These are phyloP conservation scores for Acipenser oxyrinchus DNA, from an alignment of 2,797 vertebrate species.

Conservation along the genomic window DNA sequence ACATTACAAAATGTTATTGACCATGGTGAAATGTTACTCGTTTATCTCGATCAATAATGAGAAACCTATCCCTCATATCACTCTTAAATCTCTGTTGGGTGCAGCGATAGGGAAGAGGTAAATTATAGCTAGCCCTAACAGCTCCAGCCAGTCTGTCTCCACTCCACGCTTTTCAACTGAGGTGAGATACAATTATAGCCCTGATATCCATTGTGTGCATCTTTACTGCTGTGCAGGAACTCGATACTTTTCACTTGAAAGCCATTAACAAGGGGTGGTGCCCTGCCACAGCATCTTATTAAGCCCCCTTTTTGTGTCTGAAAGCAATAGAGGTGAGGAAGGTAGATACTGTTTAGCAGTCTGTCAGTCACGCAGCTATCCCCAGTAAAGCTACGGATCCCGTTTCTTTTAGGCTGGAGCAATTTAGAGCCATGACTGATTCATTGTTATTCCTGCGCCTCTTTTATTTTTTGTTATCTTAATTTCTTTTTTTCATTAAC, in stretches of 20 bases:
- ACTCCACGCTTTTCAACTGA: slow-evolving; percentile 47
- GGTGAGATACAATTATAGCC: slow-evolving; percentile 56
- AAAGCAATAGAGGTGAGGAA: not conserved
- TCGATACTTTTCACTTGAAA: slow-evolving; percentile 43
- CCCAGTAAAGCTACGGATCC: too few relatives aligned
- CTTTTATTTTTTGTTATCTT: too few relatives aligned
- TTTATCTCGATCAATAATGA: slow-evolving; percentile 31
- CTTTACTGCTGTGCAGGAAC: slow-evolving; percentile 44
- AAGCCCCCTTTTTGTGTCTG: not conserved
- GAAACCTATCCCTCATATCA: slow-evolving; percentile 32
- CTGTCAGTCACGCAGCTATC: too few relatives aligned
- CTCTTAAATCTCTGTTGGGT: slow-evolving; percentile 34
- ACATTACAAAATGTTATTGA: slow-evolving; percentile 16
- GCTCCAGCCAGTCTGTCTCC: slow-evolving; percentile 67
- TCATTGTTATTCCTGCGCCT: too few relatives aligned
- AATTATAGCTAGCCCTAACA: slow-evolving; percentile 57
- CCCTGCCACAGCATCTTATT: not conserved
- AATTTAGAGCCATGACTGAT: too few relatives aligned
- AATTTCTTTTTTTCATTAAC: too few relatives aligned
- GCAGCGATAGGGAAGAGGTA: slow-evolving; percentile 47
- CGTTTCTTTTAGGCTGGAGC: too few relatives aligned
- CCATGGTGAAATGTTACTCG: slow-evolving; percentile 27
- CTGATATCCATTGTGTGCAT: slow-evolving; percentile 45
- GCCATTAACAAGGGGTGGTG: slow-evolving; percentile 38
- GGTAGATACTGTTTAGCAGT: not conserved